A percentile compares a stretch with the other conserved stretches of the same genome.
Conservation (phyloP, 1,140 invertebrate species). For the Kradibia gibbosae region DNA sequence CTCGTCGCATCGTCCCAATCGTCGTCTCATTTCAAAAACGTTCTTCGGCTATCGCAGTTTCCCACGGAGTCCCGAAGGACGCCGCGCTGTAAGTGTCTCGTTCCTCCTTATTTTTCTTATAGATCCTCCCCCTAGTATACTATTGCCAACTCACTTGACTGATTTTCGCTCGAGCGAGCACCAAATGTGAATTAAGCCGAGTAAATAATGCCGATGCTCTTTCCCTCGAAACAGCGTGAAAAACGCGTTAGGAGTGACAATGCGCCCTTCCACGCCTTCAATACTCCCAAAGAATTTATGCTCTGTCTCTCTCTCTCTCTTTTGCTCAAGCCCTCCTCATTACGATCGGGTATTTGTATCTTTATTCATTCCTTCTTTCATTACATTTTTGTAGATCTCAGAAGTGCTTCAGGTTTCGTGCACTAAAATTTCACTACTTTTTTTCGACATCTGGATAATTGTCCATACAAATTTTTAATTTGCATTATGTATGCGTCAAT, state of each 20-base stretch:
- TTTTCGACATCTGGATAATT: too few species aligned
- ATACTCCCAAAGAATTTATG: neutral
- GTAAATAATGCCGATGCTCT: constrained; percentile 51
- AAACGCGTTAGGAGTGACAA: constrained; percentile 28
- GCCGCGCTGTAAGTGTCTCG: neutral
- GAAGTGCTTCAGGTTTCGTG: neutral
- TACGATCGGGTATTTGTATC: neutral
- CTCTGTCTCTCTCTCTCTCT: too few species aligned
- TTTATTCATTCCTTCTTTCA: neutral
- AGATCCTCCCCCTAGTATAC: neutral
- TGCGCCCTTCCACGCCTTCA: neutral
- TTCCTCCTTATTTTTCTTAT: neutral
- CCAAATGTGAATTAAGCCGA: constrained; percentile 44
- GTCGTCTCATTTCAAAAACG: neutral
- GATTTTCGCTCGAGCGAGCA: constrained; percentile 50
- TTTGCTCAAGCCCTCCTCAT: neutral
- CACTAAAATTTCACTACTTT: too few species aligned
- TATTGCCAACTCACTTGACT: neutral
- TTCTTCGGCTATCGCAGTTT: constrained; percentile 18
- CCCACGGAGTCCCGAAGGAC: constrained; percentile 32
- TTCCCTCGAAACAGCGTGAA: constrained; percentile 28
- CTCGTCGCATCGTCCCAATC: neutral
- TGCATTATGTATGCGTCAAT: too few species aligned
- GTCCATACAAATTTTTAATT: too few species aligned
- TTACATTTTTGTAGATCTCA: neutral